These are phyloP conservation scores for Sphecodes monilicornis DNA, from an alignment of 2,888 invertebrate genomes.

Conservation along the genomic window DNA sequence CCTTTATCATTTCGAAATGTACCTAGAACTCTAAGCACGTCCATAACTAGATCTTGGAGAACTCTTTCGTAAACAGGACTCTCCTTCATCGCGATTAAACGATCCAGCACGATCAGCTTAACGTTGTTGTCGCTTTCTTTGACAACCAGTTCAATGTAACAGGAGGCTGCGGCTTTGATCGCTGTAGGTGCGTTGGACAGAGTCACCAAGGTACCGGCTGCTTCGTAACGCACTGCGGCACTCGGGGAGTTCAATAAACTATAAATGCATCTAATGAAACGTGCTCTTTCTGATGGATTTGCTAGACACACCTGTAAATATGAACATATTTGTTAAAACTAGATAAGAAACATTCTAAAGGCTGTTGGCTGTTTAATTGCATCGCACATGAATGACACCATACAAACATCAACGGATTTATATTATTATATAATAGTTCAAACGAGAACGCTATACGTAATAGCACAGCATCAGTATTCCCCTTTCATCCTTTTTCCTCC, in stretches of 20 bases:
- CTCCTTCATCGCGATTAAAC: slow-evolving; percentile 94
- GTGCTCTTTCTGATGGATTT: slow-evolving; percentile 97
- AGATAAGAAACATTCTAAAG: neutral
- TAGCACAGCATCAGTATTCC: too few relatives aligned
- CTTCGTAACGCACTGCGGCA: slow-evolving; percentile 99
- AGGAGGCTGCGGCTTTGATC: slow-evolving; percentile 98
- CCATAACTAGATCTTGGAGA: slow-evolving; percentile 97
- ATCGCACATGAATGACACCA: too few relatives aligned
- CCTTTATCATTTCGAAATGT: slow-evolving; percentile 72
- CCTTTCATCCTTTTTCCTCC: too few relatives aligned
- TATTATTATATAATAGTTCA: too few relatives aligned
- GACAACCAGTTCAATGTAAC: slow-evolving; percentile 99
- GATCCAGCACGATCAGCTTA: slow-evolving; percentile 98
- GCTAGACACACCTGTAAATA: slow-evolving; percentile 94
- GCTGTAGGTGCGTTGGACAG: slow-evolving; percentile 99
- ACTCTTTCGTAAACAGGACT: slow-evolving; percentile 94
- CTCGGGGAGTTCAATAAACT: slow-evolving; percentile 97
- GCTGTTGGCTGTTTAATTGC: too few relatives aligned
- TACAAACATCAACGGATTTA: too few relatives aligned
- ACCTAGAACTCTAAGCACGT: slow-evolving; percentile 96
- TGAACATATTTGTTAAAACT: slow-evolving; percentile 5
- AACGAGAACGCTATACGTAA: too few relatives aligned
- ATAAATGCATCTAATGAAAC: slow-evolving; percentile 99
- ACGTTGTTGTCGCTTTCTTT: slow-evolving; percentile 99
- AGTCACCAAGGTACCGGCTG: slow-evolving; percentile 98